A percentile compares a stretch with the other conserved stretches of the same genome.
phyloP scores from a whole-genome alignment of 2,888 invertebrate species.

The Bembecia ichneumoniformis region DNA sequence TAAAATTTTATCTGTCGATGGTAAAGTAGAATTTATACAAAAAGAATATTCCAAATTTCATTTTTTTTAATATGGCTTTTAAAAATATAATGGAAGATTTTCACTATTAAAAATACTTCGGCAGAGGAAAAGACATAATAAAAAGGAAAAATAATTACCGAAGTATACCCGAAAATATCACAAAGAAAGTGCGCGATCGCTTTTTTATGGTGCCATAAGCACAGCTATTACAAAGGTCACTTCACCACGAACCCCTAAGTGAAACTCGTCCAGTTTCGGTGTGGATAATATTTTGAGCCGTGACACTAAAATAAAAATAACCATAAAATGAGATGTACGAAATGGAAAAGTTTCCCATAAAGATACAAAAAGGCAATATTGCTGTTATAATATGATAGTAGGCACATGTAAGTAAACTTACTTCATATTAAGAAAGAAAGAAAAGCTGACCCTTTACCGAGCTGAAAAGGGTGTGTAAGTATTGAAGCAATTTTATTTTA shows the following conservation, averaged over 20 bases:
- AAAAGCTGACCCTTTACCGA: no score
- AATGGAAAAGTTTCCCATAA: conserved; percentile 18
- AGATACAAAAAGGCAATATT: conserved; percentile 6
- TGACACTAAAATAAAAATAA: conserved; percentile 61
- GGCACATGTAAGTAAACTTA: no score
- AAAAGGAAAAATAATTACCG: conserved; percentile 1
- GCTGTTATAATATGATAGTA: no score
- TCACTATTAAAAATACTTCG: background rate
- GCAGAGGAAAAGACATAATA: background rate
- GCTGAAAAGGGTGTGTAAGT: no score
- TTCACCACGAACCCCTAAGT: conserved; percentile 37
- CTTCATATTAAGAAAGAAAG: no score
- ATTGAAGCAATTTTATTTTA: no score
- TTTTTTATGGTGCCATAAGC: conserved; percentile 51
- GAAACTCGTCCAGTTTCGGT: conserved; percentile 21
- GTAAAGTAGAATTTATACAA: no score
- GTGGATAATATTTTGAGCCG: conserved; percentile 44
- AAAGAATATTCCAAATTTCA: no score
- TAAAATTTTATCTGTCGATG: no score
- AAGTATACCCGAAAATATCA: conserved; percentile 20
- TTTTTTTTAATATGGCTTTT: no score
- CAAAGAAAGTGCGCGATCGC: conserved; percentile 35
- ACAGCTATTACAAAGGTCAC: conserved; percentile 43
- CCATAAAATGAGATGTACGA: conserved; percentile 37
- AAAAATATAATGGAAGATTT: no score